A percentile compares a stretch with the other conserved stretches of the same genome.
Evolutionary conservation across 2,797 vertebrate species (phyloP).

Genomic region (Microctenopoma lineatum): DNA sequence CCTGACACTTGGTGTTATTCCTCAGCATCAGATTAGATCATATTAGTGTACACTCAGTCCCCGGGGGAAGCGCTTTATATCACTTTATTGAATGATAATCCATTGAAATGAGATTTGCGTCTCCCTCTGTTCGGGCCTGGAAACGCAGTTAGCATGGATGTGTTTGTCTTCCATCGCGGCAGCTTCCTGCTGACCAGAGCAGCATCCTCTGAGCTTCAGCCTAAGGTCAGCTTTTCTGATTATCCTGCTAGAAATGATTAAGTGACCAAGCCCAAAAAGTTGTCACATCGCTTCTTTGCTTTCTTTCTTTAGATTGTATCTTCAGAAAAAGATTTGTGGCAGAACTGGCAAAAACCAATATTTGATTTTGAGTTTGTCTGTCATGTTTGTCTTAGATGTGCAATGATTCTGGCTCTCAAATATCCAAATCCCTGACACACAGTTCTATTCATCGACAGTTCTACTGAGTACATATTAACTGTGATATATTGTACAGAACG

Average conservation of each 20-base stretch:
- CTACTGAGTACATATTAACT: background rate
- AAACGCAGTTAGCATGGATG: conserved; percentile 66
- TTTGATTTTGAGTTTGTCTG: too few relatives aligned
- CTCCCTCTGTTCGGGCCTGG: conserved; percentile 15
- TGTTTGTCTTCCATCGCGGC: conserved; percentile 45
- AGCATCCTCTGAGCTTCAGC: conserved; percentile 10
- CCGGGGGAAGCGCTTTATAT: conserved; percentile 46
- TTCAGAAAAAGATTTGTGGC: too few relatives aligned
- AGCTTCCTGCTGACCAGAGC: conserved; percentile 45
- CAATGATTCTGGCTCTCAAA: background rate
- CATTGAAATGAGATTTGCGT: conserved; percentile 66
- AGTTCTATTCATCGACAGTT: too few relatives aligned
- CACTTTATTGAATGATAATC: conserved; percentile 74
- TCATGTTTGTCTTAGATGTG: background rate
- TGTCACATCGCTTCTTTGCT: background rate
- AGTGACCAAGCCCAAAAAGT: background rate
- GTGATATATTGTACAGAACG: background rate
- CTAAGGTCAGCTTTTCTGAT: conserved; percentile 41
- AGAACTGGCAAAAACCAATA: background rate
- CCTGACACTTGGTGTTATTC: conserved; percentile 58
- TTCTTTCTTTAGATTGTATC: background rate
- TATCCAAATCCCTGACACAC: background rate
- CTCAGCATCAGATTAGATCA: conserved; percentile 55
- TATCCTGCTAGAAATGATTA: conserved; percentile 18
- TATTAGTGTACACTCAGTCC: conserved; percentile 41